A percentile compares a stretch with the other conserved stretches of the same genome.
Conservation (phyloP, 2,888 invertebrate species). For the Chloroclysta siterata region DNA sequence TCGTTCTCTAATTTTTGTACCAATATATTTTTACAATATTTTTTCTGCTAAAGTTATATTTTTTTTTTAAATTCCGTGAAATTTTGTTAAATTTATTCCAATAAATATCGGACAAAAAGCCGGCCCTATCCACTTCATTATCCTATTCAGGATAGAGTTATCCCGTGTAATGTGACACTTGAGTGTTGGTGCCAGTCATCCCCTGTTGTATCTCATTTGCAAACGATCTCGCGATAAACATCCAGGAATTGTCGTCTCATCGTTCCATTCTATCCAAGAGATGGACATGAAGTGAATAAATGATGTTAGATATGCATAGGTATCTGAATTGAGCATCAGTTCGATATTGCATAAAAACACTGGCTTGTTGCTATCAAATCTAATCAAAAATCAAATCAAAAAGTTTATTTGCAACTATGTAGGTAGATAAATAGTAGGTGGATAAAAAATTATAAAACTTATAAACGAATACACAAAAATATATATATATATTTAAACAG, state of each 20-base stretch:
- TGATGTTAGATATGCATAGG: slow-evolving; percentile 4
- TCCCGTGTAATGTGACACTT: slow-evolving; percentile 58
- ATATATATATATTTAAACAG: too few species aligned
- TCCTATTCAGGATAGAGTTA: slow-evolving; percentile 51
- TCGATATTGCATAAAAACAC: too few species aligned
- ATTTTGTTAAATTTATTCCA: too few species aligned
- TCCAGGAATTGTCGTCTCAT: slow-evolving; percentile 18
- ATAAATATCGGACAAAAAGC: neutral
- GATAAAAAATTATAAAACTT: too few species aligned
- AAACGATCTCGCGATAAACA: slow-evolving; percentile 46
- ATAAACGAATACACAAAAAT: too few species aligned
- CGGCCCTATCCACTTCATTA: neutral
- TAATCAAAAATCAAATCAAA: too few species aligned
- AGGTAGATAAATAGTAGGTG: too few species aligned
- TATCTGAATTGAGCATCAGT: too few species aligned
- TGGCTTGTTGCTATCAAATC: too few species aligned
- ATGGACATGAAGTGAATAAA: neutral
- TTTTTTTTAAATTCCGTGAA: neutral
- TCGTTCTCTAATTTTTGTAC: too few species aligned
- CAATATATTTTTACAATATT: too few species aligned
- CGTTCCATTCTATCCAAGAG: slow-evolving; percentile 7
- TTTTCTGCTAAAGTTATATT: neutral
- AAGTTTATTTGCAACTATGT: too few species aligned
- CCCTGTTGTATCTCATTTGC: slow-evolving; percentile 60
- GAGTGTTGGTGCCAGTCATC: slow-evolving; percentile 60